A percentile compares a stretch with the other conserved stretches of the same genome.
Evolutionary conservation across 1,140 invertebrate species (phyloP).

Genomic region (Chlorops oryzae): DNA sequence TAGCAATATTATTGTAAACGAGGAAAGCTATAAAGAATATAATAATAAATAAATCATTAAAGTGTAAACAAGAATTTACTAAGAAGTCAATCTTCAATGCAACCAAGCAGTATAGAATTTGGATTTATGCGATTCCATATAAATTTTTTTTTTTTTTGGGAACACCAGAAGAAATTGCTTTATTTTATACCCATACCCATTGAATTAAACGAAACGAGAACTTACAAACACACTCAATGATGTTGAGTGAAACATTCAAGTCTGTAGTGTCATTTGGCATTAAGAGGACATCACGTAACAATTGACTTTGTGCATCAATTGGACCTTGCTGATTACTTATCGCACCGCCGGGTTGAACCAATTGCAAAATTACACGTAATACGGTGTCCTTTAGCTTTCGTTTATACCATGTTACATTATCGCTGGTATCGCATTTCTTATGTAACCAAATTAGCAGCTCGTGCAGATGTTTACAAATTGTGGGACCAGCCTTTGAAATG

Average conservation of each 20-base stretch:
- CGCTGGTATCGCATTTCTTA: constrained; percentile 61
- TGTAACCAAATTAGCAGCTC: constrained; percentile 65
- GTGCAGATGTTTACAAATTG: constrained; percentile 65
- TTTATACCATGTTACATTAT: constrained; percentile 50
- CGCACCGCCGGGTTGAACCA: constrained; percentile 65
- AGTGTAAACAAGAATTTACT: too few relatives aligned
- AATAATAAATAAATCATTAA: neutral
- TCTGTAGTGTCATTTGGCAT: constrained; percentile 64
- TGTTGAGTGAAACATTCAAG: constrained; percentile 65
- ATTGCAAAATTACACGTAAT: constrained; percentile 63
- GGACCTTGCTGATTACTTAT: constrained; percentile 67
- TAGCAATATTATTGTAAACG: constrained; percentile 56
- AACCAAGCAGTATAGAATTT: neutral
- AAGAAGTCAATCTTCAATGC: neutral
- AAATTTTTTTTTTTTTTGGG: neutral
- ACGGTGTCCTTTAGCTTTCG: constrained; percentile 63
- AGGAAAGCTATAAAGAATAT: constrained; percentile 46
- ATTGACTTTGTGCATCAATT: constrained; percentile 71
- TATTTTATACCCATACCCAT: too few relatives aligned
- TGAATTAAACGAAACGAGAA: too few relatives aligned
- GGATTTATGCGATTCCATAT: neutral
- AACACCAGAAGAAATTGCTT: too few relatives aligned
- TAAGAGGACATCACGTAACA: constrained; percentile 62
- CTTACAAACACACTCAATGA: constrained; percentile 65
- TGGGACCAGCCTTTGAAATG: constrained; percentile 63